Conservation (phyloP, 2,888 invertebrate species). For the Cecidostiba fungosa region DNA sequence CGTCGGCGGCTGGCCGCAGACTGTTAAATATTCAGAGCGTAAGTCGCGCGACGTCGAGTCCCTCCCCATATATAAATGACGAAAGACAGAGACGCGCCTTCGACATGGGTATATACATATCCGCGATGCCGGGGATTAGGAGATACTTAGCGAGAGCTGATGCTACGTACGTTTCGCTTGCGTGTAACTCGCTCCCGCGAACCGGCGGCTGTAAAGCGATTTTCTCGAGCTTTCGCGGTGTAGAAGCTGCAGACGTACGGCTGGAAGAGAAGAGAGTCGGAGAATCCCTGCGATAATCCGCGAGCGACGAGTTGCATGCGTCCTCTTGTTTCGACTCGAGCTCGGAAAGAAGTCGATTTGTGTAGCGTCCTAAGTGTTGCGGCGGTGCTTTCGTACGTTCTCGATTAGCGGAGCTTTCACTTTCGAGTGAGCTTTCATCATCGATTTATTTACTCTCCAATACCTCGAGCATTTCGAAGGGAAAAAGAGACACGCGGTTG, state of each 20-base stretch:
- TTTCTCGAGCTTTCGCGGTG: constrained; percentile 4
- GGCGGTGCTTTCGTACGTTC: background rate
- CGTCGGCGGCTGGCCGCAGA: background rate
- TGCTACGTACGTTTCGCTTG: background rate
- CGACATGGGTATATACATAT: constrained; percentile 1
- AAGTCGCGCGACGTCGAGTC: background rate
- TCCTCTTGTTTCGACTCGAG: constrained; percentile 15
- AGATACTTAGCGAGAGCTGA: constrained; percentile 46
- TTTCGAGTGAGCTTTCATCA: background rate
- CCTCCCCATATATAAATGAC: constrained; percentile 17
- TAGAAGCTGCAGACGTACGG: background rate
- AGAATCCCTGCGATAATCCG: constrained; percentile 7
- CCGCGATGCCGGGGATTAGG: constrained; percentile 42
- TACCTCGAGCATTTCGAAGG: background rate
- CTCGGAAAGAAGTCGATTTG: constrained; percentile 24
- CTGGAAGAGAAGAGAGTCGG: background rate
- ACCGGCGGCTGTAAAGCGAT: constrained; percentile 36
- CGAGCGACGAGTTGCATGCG: constrained; percentile 9
- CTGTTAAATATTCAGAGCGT: constrained; percentile 31
- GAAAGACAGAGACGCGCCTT: constrained; percentile 38
- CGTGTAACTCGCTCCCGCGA: constrained; percentile 21
- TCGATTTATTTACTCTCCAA: background rate
- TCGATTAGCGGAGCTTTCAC: background rate
- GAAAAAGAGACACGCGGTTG: too few species aligned
- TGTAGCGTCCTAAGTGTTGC: background rate